Conservation (phyloP, 2,888 invertebrate genomes). For the Scrobipalpa costella region DNA sequence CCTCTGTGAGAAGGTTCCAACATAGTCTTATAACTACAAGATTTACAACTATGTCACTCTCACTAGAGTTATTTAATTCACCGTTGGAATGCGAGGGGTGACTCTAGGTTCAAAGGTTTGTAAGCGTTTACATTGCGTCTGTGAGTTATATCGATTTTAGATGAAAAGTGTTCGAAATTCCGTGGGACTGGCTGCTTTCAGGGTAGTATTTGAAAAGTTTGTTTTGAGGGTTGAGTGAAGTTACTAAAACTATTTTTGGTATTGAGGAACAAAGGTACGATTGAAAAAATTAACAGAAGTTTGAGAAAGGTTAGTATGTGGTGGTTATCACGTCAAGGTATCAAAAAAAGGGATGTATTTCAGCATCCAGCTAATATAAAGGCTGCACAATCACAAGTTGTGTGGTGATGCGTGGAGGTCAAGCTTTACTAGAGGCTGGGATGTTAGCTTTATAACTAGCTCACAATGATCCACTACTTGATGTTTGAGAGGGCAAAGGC, state of each 20-base stretch:
- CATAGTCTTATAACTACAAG: conserved; percentile 33
- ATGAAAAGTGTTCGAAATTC: conserved; percentile 1
- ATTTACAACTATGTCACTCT: conserved; percentile 35
- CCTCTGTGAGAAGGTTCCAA: conserved; percentile 33
- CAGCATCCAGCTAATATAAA: too few species aligned
- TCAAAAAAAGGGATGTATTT: too few species aligned
- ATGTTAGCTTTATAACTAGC: neutral
- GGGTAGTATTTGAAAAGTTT: neutral
- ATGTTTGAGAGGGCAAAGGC: too few species aligned
- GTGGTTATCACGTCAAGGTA: too few species aligned
- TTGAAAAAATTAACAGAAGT: too few species aligned
- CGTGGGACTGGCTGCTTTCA: neutral
- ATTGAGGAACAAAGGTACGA: too few species aligned
- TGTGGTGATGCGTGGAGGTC: too few species aligned
- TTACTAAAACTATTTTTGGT: neutral
- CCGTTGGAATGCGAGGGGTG: conserved; percentile 14
- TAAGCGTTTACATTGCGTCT: conserved; percentile 1
- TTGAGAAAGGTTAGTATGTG: too few species aligned
- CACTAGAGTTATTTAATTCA: conserved; percentile 25
- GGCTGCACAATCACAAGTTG: too few species aligned
- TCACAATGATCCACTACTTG: neutral
- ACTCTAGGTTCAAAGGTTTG: conserved; percentile 6
- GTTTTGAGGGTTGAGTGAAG: neutral
- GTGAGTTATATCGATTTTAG: conserved; percentile 8
- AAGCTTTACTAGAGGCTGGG: neutral